phyloP scores from a whole-genome alignment of 1,140 invertebrate species.

The Oedothorax gibbosus region DNA sequence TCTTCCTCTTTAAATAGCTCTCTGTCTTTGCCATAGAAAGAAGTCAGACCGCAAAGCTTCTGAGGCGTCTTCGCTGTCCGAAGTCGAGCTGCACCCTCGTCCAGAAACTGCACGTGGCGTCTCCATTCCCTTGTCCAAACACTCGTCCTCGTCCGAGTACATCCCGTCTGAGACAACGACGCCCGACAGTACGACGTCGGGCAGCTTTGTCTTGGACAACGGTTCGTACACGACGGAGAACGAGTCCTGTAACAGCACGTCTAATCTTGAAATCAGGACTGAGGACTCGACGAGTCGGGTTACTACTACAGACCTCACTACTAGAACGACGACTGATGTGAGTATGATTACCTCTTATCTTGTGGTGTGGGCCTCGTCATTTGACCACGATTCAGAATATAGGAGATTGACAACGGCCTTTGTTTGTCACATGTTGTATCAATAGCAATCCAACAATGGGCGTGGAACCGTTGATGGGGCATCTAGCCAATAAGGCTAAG shows the following conservation, averaged over 20 bases:
- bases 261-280: constrained; percentile 10
- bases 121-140: background rate
- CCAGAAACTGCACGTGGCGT: constrained; percentile 1
- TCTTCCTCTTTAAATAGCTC: constrained; percentile 17
- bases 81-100: background rate
- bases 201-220: constrained; percentile 65
- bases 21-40: constrained; percentile 54
- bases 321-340: no score
- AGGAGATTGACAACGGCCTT: no score
- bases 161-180: constrained; percentile 63
- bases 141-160: constrained; percentile 59
- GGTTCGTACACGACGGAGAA: constrained; percentile 42
- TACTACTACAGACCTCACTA: no score
- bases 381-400: no score
- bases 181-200: constrained; percentile 66
- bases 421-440: no score
- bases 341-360: no score
- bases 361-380: no score
- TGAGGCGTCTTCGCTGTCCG: constrained; percentile 40
- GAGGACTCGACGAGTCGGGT: constrained; percentile 3
- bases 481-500: no score
- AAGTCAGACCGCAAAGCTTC: constrained; percentile 51
- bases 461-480: no score
- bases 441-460: no score
- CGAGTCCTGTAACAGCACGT: constrained; percentile 47